A percentile compares a stretch with the other conserved stretches of the same genome.
Conservation (phyloP, 2,797 vertebrate species). For the Decapterus maruadsi region DNA sequence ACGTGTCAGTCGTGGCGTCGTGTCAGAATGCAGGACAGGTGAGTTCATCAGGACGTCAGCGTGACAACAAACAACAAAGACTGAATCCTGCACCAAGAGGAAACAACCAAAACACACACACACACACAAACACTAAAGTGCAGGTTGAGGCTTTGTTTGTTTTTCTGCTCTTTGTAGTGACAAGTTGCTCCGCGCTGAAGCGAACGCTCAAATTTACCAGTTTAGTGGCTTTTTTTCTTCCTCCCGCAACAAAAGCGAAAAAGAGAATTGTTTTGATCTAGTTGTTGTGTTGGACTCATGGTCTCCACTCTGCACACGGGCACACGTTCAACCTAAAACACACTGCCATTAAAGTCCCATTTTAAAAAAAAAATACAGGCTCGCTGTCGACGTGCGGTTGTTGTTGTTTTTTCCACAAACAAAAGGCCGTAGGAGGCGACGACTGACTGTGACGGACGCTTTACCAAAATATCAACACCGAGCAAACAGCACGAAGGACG, state of each 20-base stretch:
- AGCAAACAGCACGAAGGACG: slow-evolving; percentile 8
- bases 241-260: not conserved
- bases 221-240: not conserved
- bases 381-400: not conserved
- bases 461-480: slow-evolving; percentile 1
- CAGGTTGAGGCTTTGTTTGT: slow-evolving; percentile 18
- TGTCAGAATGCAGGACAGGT: not conserved
- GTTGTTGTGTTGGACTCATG: slow-evolving; percentile 8
- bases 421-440: slow-evolving; percentile 36
- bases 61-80: not conserved
- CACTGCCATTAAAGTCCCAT: slow-evolving; percentile 16
- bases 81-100: not conserved
- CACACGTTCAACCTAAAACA: not conserved
- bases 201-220: slow-evolving; percentile 11
- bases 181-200: not conserved
- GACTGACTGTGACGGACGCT: slow-evolving; percentile 9
- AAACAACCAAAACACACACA: not conserved
- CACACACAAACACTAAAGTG: slow-evolving; percentile 1
- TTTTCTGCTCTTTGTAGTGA: not conserved
- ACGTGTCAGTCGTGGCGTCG: not conserved
- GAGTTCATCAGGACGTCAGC: not conserved
- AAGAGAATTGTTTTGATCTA: not conserved
- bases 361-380: slow-evolving; percentile 22
- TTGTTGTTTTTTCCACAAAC: slow-evolving; percentile 1
- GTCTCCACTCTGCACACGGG: slow-evolving; percentile 8